These are phyloP conservation scores for Stichodactyla mertensii DNA, from an alignment of 64 coral and sea anemone species.

Conservation along the genomic window DNA sequence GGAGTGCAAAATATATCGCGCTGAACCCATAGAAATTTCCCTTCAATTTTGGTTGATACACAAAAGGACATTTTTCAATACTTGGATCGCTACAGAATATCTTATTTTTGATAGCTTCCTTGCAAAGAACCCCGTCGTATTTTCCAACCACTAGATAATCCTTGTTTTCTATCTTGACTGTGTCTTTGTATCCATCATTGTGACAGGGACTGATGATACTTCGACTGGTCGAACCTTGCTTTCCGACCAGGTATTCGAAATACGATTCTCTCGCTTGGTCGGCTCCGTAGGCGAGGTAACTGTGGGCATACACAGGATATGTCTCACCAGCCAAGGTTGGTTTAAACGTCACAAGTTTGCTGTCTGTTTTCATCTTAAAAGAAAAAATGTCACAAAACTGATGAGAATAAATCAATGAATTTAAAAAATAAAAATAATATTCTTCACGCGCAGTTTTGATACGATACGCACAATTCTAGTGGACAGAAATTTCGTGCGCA, in stretches of 20 bases:
- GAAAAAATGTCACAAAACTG: too few species aligned
- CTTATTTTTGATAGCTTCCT: neutral
- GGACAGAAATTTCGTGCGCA: too few species aligned
- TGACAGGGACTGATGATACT: neutral
- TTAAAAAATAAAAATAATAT: too few species aligned
- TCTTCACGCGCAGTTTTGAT: neutral
- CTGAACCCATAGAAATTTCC: neutral
- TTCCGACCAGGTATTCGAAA: neutral
- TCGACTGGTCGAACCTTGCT: neutral
- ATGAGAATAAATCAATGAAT: too few species aligned
- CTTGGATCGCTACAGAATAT: neutral
- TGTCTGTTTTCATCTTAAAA: neutral
- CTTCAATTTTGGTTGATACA: neutral
- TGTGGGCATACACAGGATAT: neutral
- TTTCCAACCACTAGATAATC: neutral
- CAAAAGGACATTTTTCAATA: neutral
- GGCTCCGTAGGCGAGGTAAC: neutral
- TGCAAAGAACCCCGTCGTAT: neutral
- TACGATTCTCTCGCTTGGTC: constrained; percentile 1
- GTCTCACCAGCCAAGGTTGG: neutral
- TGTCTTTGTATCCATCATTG: neutral
- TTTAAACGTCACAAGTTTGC: neutral
- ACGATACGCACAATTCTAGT: too few species aligned
- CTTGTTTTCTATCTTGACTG: neutral
- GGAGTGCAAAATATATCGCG: neutral